Percentiles rank a stretch among this genome's conserved stretches.
Conservation (phyloP, 2,797 vertebrate genomes). For the Onychomys leucogaster region DNA sequence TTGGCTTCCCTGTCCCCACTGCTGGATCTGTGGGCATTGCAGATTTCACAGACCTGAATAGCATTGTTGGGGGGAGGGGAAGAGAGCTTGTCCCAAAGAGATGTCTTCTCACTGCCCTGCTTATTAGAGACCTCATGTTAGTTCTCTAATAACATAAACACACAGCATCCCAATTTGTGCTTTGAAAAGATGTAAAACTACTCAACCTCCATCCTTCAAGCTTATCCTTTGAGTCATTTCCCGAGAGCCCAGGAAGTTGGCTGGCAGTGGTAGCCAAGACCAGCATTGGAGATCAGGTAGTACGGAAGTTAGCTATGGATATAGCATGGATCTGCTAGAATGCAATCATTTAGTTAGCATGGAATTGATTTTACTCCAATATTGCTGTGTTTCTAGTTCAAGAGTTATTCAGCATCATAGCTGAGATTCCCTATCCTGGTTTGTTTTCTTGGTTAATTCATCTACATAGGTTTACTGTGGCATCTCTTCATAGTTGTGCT, state of each 20-base stretch:
- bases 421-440: neutral
- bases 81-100: constrained; percentile 45
- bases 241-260: neutral
- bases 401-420: neutral
- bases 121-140: neutral
- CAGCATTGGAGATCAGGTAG: neutral
- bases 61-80: neutral
- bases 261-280: neutral
- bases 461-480: neutral
- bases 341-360: neutral
- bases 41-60: constrained; percentile 72
- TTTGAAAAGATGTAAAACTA: constrained; percentile 31
- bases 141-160: constrained; percentile 1
- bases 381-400: neutral
- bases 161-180: neutral
- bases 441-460: neutral
- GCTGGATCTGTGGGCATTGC: constrained; percentile 72
- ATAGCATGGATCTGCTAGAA: neutral
- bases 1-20: constrained; percentile 72
- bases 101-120: neutral
- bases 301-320: neutral
- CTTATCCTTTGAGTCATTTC: neutral
- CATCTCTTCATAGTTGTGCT: neutral
- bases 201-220: constrained; percentile 13
- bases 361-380: constrained; percentile 9